Percentiles rank a stretch among this genome's conserved stretches.
Conservation (phyloP, 2,113 vertebrate species). For the Mystacornis crossleyi region DNA sequence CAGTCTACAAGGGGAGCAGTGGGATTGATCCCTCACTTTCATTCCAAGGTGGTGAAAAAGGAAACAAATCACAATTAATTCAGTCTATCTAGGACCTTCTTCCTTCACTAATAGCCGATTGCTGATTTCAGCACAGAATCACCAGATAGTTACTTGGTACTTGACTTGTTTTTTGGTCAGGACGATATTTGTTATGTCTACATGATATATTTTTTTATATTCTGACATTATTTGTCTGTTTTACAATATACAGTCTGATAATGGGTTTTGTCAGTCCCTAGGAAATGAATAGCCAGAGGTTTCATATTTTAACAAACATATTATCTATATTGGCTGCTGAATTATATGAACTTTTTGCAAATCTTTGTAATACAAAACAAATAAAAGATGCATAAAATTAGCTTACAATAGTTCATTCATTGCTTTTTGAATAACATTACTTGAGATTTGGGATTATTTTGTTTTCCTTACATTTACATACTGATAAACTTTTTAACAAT, state of each 20-base stretch:
- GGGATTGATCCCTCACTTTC: not conserved
- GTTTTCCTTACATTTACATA: not conserved
- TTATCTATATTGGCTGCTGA: not conserved
- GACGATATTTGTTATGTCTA: not conserved
- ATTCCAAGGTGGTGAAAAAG: not conserved
- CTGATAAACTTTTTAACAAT: not conserved
- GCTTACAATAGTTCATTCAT: not conserved
- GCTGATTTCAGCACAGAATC: not conserved
- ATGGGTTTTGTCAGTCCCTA: not conserved
- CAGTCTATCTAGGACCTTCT: not conserved
- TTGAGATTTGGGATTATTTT: not conserved
- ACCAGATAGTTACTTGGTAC: not conserved
- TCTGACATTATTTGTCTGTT: not conserved
- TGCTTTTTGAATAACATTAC: not conserved
- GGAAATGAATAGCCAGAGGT: not conserved
- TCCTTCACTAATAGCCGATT: not conserved
- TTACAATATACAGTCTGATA: not conserved
- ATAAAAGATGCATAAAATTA: not conserved
- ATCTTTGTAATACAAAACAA: not conserved
- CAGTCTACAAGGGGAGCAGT: not conserved
- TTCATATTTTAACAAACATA: not conserved
- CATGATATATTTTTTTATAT: not conserved
- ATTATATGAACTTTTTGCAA: not conserved
- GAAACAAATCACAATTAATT: not conserved
- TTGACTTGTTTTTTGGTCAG: not conserved